A percentile compares a stretch with the other conserved stretches of the same genome.
Conservation (phyloP, 2,888 invertebrate species). For the Drosophila phalerata region DNA sequence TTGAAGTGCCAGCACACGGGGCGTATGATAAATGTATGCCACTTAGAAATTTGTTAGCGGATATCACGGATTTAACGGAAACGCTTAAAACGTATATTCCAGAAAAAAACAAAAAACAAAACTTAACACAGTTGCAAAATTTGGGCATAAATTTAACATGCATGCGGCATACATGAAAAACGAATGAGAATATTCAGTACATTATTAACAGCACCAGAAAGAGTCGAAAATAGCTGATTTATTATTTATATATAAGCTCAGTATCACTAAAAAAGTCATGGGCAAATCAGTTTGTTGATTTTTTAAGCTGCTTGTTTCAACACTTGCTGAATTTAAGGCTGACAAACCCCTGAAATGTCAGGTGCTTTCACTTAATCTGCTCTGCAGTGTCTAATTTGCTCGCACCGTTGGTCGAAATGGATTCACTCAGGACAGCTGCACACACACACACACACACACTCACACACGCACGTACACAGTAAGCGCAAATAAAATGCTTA, state of each 20-base stretch:
- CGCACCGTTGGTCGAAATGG: conserved; percentile 1
- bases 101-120: background rate
- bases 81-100: conserved; percentile 35
- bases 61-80: conserved; percentile 65
- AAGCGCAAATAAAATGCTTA: conserved; percentile 41
- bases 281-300: background rate
- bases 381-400: conserved; percentile 11
- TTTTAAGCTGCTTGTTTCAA: background rate
- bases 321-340: conserved; percentile 3
- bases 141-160: background rate
- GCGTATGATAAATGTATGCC: conserved; percentile 70
- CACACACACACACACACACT: conserved; percentile 7
- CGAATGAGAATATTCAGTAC: background rate
- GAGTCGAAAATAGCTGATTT: background rate
- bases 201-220: background rate
- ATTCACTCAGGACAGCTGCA: conserved; percentile 15
- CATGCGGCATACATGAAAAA: background rate
- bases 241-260: background rate
- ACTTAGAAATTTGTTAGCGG: conserved; percentile 59
- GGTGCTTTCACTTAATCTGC: conserved; percentile 3
- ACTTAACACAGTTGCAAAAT: conserved; percentile 7
- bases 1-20: conserved; percentile 44
- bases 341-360: conserved; percentile 5
- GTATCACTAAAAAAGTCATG: background rate
- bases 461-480: background rate